Conservation (phyloP, 2,797 vertebrate genomes). For the Peromyscus aztecus region DNA sequence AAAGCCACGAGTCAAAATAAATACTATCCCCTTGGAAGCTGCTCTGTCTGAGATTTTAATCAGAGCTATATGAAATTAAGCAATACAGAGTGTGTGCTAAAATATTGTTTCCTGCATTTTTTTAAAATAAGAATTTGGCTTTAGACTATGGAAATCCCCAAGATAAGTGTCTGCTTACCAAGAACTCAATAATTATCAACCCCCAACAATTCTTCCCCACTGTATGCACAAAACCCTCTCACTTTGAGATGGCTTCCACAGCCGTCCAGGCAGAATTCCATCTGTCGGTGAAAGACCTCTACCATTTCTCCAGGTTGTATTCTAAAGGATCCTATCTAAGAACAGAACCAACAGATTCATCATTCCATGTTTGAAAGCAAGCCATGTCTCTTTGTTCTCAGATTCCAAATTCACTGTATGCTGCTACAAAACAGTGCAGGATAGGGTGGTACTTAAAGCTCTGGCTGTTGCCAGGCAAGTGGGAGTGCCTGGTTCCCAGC, state of each 20-base stretch:
- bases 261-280: not conserved
- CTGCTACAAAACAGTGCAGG: not conserved
- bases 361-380: slow-evolving; percentile 56
- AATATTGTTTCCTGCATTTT: slow-evolving; percentile 29
- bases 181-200: not conserved
- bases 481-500: not conserved
- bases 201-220: not conserved
- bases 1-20: not conserved
- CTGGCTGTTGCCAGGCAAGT: not conserved
- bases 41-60: not conserved
- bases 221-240: not conserved
- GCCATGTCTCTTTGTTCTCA: slow-evolving; percentile 23
- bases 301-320: not conserved
- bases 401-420: not conserved
- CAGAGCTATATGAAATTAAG: not conserved
- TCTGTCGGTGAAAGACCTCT: not conserved
- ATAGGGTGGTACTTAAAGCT: not conserved
- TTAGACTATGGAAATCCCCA: slow-evolving; percentile 62
- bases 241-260: not conserved
- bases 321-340: not conserved
- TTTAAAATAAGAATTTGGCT: slow-evolving; percentile 30
- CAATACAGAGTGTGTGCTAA: not conserved
- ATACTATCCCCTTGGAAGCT: not conserved
- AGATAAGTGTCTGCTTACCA: not conserved
- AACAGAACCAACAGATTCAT: not conserved